Conservation (phyloP, 2,888 invertebrate species). For the Drosophila mettleri region DNA sequence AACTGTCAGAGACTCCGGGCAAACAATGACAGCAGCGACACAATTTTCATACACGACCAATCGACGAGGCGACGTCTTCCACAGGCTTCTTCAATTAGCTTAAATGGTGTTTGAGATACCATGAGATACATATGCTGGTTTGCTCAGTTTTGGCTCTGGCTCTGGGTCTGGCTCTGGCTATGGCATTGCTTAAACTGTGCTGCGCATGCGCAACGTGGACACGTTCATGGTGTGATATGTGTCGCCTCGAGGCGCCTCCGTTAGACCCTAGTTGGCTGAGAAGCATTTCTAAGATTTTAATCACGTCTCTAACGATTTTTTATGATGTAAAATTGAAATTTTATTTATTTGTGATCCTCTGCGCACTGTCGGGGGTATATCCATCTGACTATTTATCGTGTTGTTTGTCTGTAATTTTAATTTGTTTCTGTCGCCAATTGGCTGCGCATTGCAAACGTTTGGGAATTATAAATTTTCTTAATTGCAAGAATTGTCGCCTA, state of each 20-base stretch:
- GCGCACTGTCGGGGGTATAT: constrained; percentile 40
- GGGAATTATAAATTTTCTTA: constrained; percentile 65
- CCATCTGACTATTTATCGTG: constrained; percentile 28
- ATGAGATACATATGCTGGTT: constrained; percentile 36
- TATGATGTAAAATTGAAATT: constrained; percentile 81
- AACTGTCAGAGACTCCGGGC: constrained; percentile 63
- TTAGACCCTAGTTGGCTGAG: constrained; percentile 10
- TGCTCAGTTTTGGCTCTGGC: constrained; percentile 5
- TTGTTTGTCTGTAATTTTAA: constrained; percentile 75
- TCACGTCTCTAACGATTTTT: constrained; percentile 79
- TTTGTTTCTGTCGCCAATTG: constrained; percentile 68
- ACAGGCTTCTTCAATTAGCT: constrained; percentile 55
- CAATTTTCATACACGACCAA: constrained; percentile 35
- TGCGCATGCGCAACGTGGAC: constrained; percentile 70
- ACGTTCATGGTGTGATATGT: constrained; percentile 74
- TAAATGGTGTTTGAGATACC: constrained; percentile 64
- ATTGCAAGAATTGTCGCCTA: constrained; percentile 57
- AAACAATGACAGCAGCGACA: constrained; percentile 33
- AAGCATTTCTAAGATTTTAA: constrained; percentile 68
- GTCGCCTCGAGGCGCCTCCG: constrained; percentile 70
- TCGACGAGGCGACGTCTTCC: constrained; percentile 13
- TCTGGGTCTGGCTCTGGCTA: neutral
- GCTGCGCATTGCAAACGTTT: constrained; percentile 40
- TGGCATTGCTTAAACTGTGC: constrained; percentile 16
- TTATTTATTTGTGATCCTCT: constrained; percentile 51